A percentile compares a stretch with the other conserved stretches of the same genome.
Conservation (phyloP, 2,888 invertebrate genomes). For the Hirtodrosophila alboralis region DNA sequence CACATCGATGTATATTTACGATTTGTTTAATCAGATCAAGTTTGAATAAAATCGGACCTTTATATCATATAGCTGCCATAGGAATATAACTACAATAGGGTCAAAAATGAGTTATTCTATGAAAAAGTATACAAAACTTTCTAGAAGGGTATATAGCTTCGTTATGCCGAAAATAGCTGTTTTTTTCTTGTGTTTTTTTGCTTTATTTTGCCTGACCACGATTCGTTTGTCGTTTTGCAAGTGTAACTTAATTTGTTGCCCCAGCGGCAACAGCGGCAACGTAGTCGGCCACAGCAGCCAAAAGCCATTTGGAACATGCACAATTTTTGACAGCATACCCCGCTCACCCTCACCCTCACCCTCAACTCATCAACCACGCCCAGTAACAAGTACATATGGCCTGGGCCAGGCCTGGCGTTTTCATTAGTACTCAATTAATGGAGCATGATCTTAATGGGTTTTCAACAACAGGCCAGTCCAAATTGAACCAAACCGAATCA, state of each 20-base stretch:
- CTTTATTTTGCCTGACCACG: constrained; percentile 25
- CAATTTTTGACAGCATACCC: constrained; percentile 71
- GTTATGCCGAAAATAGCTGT: too few species aligned
- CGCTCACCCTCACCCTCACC: too few species aligned
- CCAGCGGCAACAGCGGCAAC: constrained; percentile 3
- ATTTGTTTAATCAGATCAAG: too few species aligned
- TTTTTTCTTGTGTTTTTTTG: constrained; percentile 2
- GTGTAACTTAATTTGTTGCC: constrained; percentile 72
- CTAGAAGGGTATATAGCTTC: too few species aligned
- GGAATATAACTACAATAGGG: too few species aligned
- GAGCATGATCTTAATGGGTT: constrained; percentile 80
- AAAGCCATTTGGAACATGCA: constrained; percentile 73
- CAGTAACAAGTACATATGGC: constrained; percentile 63
- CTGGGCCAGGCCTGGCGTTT: constrained; percentile 49
- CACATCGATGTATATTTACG: too few species aligned
- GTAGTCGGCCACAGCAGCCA: constrained; percentile 37
- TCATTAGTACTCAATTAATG: constrained; percentile 80
- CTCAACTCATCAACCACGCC: constrained; percentile 32
- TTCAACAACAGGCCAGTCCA: constrained; percentile 61
- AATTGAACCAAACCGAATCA: constrained; percentile 46
- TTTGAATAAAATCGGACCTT: too few species aligned
- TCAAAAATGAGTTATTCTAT: too few species aligned
- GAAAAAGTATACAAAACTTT: too few species aligned
- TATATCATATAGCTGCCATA: too few species aligned
- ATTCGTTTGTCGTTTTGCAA: constrained; percentile 68